These are phyloP conservation scores for Sebastes flavidus DNA, from an alignment of 2,797 vertebrate genomes.

Conservation along the genomic window DNA sequence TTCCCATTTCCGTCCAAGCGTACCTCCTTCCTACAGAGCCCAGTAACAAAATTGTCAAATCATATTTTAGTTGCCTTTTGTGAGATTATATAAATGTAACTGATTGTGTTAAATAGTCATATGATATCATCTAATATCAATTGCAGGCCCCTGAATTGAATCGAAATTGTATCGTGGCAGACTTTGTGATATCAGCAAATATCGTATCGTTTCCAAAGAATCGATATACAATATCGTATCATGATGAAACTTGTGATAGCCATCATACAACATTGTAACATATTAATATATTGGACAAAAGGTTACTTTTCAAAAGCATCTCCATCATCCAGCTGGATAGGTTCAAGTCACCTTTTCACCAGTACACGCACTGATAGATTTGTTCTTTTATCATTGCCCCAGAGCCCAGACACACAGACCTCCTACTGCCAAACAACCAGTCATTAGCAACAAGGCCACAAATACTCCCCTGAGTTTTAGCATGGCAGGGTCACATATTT, in stretches of 20 bases:
- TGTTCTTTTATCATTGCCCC: constrained; percentile 24
- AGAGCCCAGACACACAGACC: constrained; percentile 22
- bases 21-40: no score
- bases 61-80: no score
- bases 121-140: no score
- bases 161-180: no score
- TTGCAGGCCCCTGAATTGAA: no score
- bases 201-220: no score
- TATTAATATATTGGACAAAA: neutral
- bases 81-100: no score
- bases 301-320: neutral
- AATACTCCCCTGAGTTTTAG: constrained; percentile 56
- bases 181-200: no score
- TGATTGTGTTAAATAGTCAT: no score
- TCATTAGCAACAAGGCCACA: constrained; percentile 64
- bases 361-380: neutral
- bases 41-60: no score
- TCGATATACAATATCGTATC: no score
- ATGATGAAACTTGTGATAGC: neutral
- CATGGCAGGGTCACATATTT: constrained; percentile 75
- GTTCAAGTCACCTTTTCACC: neutral
- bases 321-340: neutral
- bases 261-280: neutral
- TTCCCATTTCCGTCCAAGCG: no score
- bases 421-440: constrained; percentile 32